phyloP scores from a whole-genome alignment of 2,888 invertebrate species.

The Hyalella azteca region DNA sequence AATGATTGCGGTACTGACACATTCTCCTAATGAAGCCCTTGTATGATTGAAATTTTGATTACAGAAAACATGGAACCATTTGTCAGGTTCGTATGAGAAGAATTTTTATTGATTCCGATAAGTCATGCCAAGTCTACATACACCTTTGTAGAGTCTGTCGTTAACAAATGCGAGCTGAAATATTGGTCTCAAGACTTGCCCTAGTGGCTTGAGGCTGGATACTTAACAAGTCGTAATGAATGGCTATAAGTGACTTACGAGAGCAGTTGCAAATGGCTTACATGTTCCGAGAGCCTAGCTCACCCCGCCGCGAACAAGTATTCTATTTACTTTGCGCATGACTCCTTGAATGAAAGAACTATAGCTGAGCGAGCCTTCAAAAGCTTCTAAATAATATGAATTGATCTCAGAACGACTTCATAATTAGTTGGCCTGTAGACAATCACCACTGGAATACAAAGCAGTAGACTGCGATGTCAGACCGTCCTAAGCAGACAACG shows the following conservation, averaged over 20 bases:
- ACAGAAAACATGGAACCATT: too few species aligned
- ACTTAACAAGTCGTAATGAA: not conserved
- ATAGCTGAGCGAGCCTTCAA: too few species aligned
- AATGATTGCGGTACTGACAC: too few species aligned
- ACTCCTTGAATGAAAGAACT: too few species aligned
- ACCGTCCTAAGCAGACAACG: not conserved
- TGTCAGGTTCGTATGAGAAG: too few species aligned
- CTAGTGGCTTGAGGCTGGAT: not conserved
- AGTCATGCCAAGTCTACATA: too few species aligned
- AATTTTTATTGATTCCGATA: too few species aligned
- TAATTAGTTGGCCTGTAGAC: too few species aligned
- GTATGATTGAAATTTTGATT: too few species aligned
- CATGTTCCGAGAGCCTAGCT: not conserved
- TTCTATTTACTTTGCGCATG: too few species aligned
- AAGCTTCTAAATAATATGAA: conserved; percentile 3
- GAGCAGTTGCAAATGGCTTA: conserved; percentile 34
- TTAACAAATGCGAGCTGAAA: conserved; percentile 6
- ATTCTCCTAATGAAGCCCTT: too few species aligned
- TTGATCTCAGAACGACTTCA: not conserved
- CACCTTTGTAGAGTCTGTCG: not conserved
- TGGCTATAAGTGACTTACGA: conserved; percentile 6
- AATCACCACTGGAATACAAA: too few species aligned
- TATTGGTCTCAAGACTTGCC: not conserved
- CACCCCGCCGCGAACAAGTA: not conserved
- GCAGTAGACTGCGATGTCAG: not conserved